Base-by-base conservation (phyloP, 2,113 vertebrate genomes). In the Aphyosemion australe region DNA sequence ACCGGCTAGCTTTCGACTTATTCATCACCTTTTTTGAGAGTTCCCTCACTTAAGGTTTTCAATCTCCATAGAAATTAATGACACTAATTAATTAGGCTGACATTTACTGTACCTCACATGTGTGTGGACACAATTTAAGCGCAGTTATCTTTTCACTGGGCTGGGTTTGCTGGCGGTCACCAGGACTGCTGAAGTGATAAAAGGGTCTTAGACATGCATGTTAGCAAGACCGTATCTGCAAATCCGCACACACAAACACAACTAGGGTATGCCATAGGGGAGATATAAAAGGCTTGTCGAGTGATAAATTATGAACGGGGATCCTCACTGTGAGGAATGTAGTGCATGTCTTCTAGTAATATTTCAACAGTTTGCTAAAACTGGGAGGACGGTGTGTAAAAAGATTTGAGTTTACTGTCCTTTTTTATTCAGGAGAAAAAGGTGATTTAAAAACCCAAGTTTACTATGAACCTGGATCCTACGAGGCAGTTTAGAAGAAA, bases 71-170 rank as follows among this genome's bases (percentile, higher is more conserved):
- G 75, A 65, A 76, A 61, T 63, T 56, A 83, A 79, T 72, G 47
- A 65, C 11, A 45, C 16, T 61, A 67, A 84, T 79, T 68, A 81
- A 85, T 82, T 80, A 72, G 47, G 56, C 10, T 69, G 73, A 31
- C 61, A 65, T 79, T 84, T 76, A 53, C 39, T 64, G 50, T 64
- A 83, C 80, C 67, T 60, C 66, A 77, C 16, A n/a, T 20, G 63
- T 57, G 52, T 42, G 63, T 39, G 50, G 50, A 66, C 65, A 70
- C 55, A 32, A 41, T 60, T 52, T 12, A 78, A 8, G 9, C 65
- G 42, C 2, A 42, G 51, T 56, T 54, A 61, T 76, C 59, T 73
- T 70, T 72, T 10, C 26, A 54, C 46, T 14, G 20, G n/a, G 21
- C 46, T 47, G 8, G 13, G 4, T 2, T 18, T 21, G 14, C 26